Conservation (phyloP, 2,113 vertebrate genomes). For the Proterorhinus semilunaris region DNA sequence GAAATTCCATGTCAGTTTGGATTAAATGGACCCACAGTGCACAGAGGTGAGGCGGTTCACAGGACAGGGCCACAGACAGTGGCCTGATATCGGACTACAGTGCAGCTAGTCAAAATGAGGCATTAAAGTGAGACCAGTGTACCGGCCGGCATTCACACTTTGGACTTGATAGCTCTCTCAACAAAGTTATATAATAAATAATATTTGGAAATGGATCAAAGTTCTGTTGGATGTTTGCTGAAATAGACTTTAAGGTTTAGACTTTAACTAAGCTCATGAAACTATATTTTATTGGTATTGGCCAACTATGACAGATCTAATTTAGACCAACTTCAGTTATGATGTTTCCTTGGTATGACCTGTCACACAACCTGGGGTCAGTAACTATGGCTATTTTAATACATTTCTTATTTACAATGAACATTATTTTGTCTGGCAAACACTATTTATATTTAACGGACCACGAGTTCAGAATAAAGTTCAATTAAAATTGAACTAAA, state of each 20-base stretch:
- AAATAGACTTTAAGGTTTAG: not conserved
- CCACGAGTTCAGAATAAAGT: no score
- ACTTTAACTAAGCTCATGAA: not conserved
- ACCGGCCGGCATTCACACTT: not conserved
- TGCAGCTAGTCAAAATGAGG: no score
- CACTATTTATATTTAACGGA: no score
- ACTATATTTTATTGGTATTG: no score
- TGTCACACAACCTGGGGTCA: no score
- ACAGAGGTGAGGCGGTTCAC: slow-evolving; percentile 12
- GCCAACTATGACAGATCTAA: no score
- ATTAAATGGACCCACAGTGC: slow-evolving; percentile 19
- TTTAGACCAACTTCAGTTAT: no score
- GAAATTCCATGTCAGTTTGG: slow-evolving; percentile 39
- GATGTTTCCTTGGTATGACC: no score
- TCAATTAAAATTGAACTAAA: no score
- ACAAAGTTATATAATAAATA: not conserved
- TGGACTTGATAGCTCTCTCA: not conserved
- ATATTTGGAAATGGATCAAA: not conserved
- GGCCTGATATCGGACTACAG: not conserved
- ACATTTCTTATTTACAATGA: no score
- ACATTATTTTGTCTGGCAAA: no score
- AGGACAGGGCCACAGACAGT: not conserved
- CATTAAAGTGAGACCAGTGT: not conserved
- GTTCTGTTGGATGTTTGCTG: not conserved
- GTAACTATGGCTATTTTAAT: no score